Conservation (phyloP, 2,888 invertebrate species). For the Xestia rhomboidea region DNA sequence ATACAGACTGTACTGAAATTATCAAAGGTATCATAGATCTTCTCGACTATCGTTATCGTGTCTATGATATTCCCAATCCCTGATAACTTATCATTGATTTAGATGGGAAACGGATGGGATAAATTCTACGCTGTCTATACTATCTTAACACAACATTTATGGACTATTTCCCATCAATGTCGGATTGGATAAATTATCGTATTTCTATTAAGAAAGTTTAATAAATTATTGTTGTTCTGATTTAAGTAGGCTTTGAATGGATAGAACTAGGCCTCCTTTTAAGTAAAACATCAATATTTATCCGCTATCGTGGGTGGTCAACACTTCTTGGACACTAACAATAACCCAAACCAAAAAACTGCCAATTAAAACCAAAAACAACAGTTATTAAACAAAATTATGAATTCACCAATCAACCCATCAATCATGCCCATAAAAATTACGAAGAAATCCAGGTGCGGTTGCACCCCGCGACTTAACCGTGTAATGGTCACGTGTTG, state of each 20-base stretch:
- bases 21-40: constrained; percentile 48
- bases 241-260: not conserved
- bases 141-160: constrained; percentile 45
- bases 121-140: constrained; percentile 27
- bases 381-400: constrained; percentile 50
- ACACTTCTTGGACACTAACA: not conserved
- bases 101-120: constrained; percentile 44
- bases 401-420: constrained; percentile 56
- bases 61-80: constrained; percentile 53
- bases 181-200: constrained; percentile 1
- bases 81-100: constrained; percentile 61
- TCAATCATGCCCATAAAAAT: constrained; percentile 59
- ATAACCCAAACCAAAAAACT: not conserved
- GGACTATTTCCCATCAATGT: constrained; percentile 32
- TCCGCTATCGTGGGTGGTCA: constrained; percentile 6
- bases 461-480: constrained; percentile 67
- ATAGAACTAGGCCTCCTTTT: not conserved
- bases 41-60: constrained; percentile 38
- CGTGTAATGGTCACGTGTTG: constrained; percentile 71
- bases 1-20: constrained; percentile 5
- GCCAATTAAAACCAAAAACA: constrained; percentile 27
- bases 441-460: constrained; percentile 62
- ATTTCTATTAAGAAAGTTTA: not conserved
- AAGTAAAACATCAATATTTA: not conserved
- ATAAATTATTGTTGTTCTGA: not conserved